These are phyloP conservation scores for Drosophila pegasa DNA, from an alignment of 2,888 invertebrate species.

Conservation along the genomic window DNA sequence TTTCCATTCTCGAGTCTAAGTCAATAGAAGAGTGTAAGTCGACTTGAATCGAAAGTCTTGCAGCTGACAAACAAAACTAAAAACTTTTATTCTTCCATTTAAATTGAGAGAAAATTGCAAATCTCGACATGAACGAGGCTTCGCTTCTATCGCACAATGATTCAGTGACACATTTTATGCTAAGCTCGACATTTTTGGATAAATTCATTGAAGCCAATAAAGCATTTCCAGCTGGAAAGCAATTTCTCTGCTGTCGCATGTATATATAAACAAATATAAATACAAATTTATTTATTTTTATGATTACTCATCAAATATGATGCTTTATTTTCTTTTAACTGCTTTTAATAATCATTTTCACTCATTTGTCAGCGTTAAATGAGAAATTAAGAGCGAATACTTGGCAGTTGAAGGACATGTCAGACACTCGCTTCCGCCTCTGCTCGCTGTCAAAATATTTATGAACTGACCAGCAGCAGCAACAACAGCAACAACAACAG, in stretches of 20 bases:
- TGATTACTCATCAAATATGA: constrained; percentile 16
- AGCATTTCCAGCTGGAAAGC: background rate
- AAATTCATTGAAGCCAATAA: constrained; percentile 8
- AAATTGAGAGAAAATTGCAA: constrained; percentile 1
- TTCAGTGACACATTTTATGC: constrained; percentile 11
- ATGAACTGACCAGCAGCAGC: constrained; percentile 46
- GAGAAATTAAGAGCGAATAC: constrained; percentile 37
- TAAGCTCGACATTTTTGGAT: background rate
- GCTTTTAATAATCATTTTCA: constrained; percentile 2
- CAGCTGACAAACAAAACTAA: constrained; percentile 8
- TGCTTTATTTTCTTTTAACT: background rate
- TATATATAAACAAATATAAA: background rate
- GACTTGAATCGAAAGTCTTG: constrained; percentile 10
- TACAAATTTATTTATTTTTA: background rate
- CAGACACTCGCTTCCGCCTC: constrained; percentile 48
- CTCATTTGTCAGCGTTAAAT: constrained; percentile 34
- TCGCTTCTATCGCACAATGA: constrained; percentile 1
- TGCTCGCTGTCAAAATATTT: constrained; percentile 58
- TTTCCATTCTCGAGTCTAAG: background rate
- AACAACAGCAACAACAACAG: constrained; percentile 7
- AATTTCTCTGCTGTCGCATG: constrained; percentile 1
- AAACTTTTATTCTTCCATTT: background rate
- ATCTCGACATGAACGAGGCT: background rate
- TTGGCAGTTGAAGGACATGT: constrained; percentile 40
- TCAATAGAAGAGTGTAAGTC: background rate